Base-by-base conservation (phyloP, 2,888 invertebrate species). In the Drosophila ustulata region DNA sequence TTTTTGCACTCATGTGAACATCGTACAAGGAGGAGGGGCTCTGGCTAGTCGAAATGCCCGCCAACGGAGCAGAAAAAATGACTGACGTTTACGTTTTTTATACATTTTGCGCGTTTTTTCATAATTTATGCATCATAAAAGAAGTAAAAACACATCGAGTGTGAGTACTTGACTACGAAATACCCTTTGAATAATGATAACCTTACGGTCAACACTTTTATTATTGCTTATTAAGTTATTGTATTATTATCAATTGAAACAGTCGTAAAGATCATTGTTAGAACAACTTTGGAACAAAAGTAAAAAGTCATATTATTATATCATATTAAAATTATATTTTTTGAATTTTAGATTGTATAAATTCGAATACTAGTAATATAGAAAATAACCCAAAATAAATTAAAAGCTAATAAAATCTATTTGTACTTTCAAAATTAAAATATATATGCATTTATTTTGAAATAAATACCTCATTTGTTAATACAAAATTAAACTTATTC, bases 61-160 rank as follows among this genome's bases (percentile, higher is more conserved):
- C 45, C 49, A 59, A 55, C 5, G 39, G 52, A 52, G 59, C 55
- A 50, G 28, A 49, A 71, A 37, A 82, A 67, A 53, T 58, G 64
- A 62, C 59, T 62, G 71, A 63, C 79, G 63, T 67, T 79, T 30
- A 57, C 37, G n/a, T 13, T 37, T 75, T 73, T 62, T 61, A 75
- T 69, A 66, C 65, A 68, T 72, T 71, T 66, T 58, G 63, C 65
- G 77, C 69, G 71, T 53, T 78, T 81, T 79, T 72, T 67, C 39
- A 73, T 82, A 83, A 81, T 71, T 83, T 80, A 83, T 82, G 80
- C 83, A 75, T 58, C 69, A 73, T 82, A 67, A 73, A 71, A 66
- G n/a, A 25, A 34, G 32, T 13, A 34, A 45, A 56, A 45, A 25
- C 8, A 8, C 4, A 13, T 23, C 5, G 3, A 9, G 25, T 0